phyloP scores from a whole-genome alignment of 2,888 invertebrate species.

The Leptopterna dolabrata region DNA sequence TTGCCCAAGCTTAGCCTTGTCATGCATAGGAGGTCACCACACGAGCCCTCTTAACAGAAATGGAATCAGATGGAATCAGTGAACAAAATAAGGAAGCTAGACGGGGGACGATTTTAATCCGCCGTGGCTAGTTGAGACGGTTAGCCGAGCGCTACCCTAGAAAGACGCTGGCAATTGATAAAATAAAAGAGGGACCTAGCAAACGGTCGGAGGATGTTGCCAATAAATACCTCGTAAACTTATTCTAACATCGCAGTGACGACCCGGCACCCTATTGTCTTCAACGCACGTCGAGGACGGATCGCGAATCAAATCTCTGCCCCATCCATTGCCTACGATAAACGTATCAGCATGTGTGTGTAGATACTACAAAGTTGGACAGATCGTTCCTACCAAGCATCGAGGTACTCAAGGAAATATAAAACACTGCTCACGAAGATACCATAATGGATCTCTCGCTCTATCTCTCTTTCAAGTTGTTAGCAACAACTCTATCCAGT shows the following conservation, averaged over 20 bases:
- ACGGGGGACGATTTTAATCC: constrained; percentile 38
- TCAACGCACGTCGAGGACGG: neutral
- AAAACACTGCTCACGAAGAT: no score
- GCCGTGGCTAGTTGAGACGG: constrained; percentile 43
- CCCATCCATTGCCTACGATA: neutral
- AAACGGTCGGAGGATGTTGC: constrained; percentile 44
- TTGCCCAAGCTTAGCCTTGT: neutral
- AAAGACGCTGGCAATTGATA: constrained; percentile 51
- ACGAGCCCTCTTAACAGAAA: constrained; percentile 15
- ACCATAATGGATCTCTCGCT: no score
- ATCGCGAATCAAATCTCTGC: neutral
- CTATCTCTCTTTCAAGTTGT: no score
- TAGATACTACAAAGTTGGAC: no score
- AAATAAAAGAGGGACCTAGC: constrained; percentile 41
- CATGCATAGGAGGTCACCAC: neutral
- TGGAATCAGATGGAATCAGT: constrained; percentile 37
- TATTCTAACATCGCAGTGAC: constrained; percentile 30
- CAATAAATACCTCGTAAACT: constrained; percentile 52
- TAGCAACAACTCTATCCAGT: no score
- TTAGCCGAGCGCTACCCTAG: constrained; percentile 39
- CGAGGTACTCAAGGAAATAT: no score
- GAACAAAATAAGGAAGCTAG: constrained; percentile 38
- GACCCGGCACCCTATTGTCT: neutral
- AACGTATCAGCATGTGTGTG: no score
- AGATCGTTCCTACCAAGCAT: no score